These are phyloP conservation scores for Notolabrus celidotus DNA, from an alignment of 2,797 vertebrate species.

Conservation along the genomic window DNA sequence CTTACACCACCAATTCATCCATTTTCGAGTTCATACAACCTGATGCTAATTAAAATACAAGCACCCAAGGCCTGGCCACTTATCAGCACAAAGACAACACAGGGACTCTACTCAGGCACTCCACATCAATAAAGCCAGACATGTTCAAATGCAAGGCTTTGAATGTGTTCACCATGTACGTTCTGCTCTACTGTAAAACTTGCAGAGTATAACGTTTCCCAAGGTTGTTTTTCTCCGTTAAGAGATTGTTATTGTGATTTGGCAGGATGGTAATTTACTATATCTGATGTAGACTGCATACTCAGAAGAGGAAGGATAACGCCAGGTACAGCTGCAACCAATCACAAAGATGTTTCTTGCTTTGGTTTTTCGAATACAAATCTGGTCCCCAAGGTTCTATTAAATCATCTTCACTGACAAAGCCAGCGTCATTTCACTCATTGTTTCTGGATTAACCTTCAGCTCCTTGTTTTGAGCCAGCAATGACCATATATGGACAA, in stretches of 20 bases:
- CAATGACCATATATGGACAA: too few relatives aligned
- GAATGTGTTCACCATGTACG: conserved; percentile 24
- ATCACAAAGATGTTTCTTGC: conserved; percentile 26
- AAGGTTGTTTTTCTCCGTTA: conserved; percentile 17
- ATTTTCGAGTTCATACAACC: conserved; percentile 69
- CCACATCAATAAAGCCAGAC: conserved; percentile 54
- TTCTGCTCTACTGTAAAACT: not conserved
- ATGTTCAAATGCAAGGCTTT: conserved; percentile 36
- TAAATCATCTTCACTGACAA: not conserved
- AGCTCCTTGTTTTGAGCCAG: too few relatives aligned
- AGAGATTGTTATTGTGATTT: not conserved
- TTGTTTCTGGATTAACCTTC: too few relatives aligned
- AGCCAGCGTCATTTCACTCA: not conserved
- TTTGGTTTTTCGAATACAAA: conserved; percentile 17
- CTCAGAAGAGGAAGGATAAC: conserved; percentile 17
- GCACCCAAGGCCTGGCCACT: conserved; percentile 74
- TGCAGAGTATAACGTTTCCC: not conserved
- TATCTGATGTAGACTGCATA: conserved; percentile 30
- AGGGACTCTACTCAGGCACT: conserved; percentile 51
- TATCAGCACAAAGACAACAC: conserved; percentile 74
- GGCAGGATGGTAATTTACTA: conserved; percentile 13
- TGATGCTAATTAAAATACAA: conserved; percentile 77
- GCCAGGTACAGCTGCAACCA: conserved; percentile 37
- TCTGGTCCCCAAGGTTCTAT: not conserved
- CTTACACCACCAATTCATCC: conserved; percentile 48